A percentile compares a stretch with the other conserved stretches of the same genome.
These are phyloP conservation scores for Phycodurus eques DNA, from an alignment of 2,113 vertebrate species.

Conservation along the genomic window DNA sequence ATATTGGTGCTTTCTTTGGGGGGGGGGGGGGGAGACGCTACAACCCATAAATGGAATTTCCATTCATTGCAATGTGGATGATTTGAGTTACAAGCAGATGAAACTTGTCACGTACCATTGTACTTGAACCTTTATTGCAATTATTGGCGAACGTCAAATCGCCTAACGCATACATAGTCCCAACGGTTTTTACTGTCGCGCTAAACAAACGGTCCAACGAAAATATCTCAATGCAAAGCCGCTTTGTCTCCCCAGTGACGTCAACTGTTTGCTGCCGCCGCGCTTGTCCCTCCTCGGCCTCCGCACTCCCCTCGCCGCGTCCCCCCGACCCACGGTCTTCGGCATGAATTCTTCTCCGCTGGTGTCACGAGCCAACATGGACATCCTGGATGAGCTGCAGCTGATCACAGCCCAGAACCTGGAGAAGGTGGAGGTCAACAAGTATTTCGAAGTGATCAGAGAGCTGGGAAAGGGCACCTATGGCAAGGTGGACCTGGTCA, in stretches of 20 bases:
- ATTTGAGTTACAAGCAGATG: no score
- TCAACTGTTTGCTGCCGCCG: conserved; percentile 37
- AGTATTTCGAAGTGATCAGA: conserved; percentile 78
- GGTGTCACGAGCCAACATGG: conserved; percentile 71
- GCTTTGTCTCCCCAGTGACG: conserved; percentile 48
- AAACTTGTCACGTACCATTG: no score
- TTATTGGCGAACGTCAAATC: no score
- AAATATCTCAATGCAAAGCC: background rate
- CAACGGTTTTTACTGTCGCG: background rate
- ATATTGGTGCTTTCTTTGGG: no score
- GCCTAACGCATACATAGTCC: background rate
- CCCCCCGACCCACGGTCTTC: conserved; percentile 11
- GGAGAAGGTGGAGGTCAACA: conserved; percentile 74
- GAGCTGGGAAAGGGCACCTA: conserved; percentile 80
- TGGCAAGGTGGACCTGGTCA: conserved; percentile 78
- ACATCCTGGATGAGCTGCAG: conserved; percentile 80
- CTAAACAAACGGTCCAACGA: background rate
- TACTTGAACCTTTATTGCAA: no score
- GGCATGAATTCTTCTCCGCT: conserved; percentile 77
- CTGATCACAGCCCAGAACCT: conserved; percentile 75
- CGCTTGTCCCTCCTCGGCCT: conserved; percentile 24
- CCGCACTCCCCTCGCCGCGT: background rate
- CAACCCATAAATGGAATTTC: no score
- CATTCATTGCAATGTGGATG: no score
- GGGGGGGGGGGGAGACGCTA: no score